These are phyloP conservation scores for Bedellia somnulentella DNA, from an alignment of 2,888 invertebrate genomes.

Conservation along the genomic window DNA sequence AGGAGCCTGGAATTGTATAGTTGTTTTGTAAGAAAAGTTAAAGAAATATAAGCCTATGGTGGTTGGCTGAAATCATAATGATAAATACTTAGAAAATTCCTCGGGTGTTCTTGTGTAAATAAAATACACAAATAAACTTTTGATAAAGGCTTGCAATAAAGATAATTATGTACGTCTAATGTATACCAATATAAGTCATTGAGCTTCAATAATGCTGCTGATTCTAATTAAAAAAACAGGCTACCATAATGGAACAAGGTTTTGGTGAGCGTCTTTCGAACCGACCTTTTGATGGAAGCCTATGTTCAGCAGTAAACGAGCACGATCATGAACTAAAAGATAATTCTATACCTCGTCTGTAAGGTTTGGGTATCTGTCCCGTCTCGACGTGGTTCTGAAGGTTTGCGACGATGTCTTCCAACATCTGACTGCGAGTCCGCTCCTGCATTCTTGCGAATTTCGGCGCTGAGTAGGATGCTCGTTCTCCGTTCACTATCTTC, in stretches of 20 bases:
- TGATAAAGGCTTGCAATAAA: too few relatives aligned
- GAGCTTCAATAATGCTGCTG: too few relatives aligned
- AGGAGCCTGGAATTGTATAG: slow-evolving; percentile 65
- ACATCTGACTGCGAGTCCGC: slow-evolving; percentile 88
- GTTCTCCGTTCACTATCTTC: slow-evolving; percentile 91
- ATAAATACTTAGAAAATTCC: not conserved
- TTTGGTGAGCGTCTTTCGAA: too few relatives aligned
- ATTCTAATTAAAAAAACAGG: too few relatives aligned
- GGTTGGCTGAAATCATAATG: not conserved
- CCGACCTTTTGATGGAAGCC: too few relatives aligned
- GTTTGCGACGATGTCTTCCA: slow-evolving; percentile 92
- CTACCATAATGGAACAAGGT: too few relatives aligned
- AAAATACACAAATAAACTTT: not conserved
- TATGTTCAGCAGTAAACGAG: too few relatives aligned
- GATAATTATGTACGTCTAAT: too few relatives aligned
- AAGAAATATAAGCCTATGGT: not conserved
- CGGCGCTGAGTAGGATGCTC: slow-evolving; percentile 92
- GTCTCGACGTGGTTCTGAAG: slow-evolving; percentile 93
- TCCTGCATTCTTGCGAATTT: slow-evolving; percentile 96
- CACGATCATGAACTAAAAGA: too few relatives aligned
- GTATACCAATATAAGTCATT: too few relatives aligned
- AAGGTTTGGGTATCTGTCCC: slow-evolving; percentile 93
- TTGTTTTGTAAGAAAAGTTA: not conserved
- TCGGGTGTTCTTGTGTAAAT: not conserved
- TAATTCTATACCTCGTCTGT: slow-evolving; percentile 81